Conservation (phyloP, 2,797 vertebrate species). For the Clamator glandarius region DNA sequence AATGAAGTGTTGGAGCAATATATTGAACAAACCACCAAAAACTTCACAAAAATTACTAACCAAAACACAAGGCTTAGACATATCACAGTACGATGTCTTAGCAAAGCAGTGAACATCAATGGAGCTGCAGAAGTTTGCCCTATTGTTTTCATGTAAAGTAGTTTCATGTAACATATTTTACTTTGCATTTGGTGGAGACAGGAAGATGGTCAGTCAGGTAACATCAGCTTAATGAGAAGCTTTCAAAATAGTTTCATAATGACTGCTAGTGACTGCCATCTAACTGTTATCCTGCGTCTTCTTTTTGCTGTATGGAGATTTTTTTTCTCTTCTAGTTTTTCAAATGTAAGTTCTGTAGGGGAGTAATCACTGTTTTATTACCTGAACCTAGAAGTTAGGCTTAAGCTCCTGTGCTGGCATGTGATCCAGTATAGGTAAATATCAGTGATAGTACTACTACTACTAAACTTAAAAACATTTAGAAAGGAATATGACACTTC, state of each 20-base stretch:
- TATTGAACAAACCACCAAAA: conserved; percentile 61
- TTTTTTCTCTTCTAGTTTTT: not conserved
- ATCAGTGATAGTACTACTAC: not conserved
- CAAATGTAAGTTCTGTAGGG: not conserved
- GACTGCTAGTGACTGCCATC: not conserved
- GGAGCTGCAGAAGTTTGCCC: not conserved
- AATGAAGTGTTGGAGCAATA: conserved; percentile 58
- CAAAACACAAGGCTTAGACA: conserved; percentile 50
- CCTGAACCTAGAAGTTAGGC: not conserved
- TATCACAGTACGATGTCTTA: conserved; percentile 38
- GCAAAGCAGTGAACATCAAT: conserved; percentile 7
- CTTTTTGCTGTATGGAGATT: not conserved
- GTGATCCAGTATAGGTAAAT: not conserved
- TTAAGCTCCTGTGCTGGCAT: not conserved
- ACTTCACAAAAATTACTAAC: conserved; percentile 50
- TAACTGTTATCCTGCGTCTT: not conserved
- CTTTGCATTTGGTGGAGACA: not conserved
- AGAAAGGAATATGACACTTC: not conserved
- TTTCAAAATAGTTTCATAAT: not conserved
- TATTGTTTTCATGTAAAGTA: not conserved
- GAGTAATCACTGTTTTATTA: not conserved
- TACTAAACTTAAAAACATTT: not conserved
- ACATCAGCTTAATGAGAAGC: not conserved
- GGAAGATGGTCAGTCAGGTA: not conserved
- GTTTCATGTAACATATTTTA: not conserved